These are phyloP conservation scores for Tinea trinotella DNA, from an alignment of 2,888 invertebrate genomes.

Conservation along the genomic window DNA sequence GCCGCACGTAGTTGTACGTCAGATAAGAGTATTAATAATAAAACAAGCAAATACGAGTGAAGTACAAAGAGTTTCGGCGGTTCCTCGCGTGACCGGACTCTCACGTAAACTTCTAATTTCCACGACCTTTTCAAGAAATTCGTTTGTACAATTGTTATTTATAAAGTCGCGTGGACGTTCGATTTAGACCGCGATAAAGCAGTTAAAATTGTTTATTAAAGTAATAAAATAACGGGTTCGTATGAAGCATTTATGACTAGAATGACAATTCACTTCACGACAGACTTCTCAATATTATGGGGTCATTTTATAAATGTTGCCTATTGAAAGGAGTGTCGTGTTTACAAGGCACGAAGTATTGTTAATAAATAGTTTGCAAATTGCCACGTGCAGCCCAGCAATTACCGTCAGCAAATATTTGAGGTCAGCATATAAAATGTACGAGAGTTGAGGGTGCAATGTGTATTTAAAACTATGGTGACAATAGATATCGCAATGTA, in stretches of 20 bases:
- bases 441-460: constrained; percentile 19
- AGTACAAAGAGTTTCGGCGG: constrained; percentile 42
- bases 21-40: constrained; percentile 32
- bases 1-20: background rate
- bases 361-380: constrained; percentile 25
- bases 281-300: background rate
- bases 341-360: constrained; percentile 24
- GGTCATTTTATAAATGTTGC: background rate
- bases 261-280: background rate
- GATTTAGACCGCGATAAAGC: constrained; percentile 36
- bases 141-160: constrained; percentile 52
- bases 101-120: constrained; percentile 63
- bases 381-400: constrained; percentile 26
- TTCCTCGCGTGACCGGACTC: constrained; percentile 62
- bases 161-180: constrained; percentile 34
- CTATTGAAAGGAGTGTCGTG: background rate
- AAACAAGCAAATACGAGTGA: constrained; percentile 39
- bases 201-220: constrained; percentile 44
- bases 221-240: constrained; percentile 28
- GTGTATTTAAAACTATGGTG: constrained; percentile 11
- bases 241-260: background rate
- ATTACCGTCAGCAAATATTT: constrained; percentile 38
- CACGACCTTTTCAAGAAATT: constrained; percentile 68
- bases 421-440: constrained; percentile 31
- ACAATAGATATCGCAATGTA: constrained; percentile 1